phyloP scores from a whole-genome alignment of 2,888 invertebrate species.

The Stenchaetothrips biformis region DNA sequence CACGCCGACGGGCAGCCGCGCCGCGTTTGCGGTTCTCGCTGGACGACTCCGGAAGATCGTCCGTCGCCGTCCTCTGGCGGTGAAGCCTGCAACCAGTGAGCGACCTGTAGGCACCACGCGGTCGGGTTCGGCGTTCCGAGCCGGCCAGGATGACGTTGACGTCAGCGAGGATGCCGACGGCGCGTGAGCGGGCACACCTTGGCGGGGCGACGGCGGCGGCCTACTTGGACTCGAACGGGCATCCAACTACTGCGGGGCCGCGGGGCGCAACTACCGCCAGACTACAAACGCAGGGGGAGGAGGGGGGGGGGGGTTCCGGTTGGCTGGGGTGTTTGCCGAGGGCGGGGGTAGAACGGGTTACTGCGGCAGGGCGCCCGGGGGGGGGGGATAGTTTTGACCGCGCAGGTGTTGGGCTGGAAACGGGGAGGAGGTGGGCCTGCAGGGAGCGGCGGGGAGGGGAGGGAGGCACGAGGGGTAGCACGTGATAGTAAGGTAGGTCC shows the following conservation, averaged over 20 bases:
- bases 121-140: too few relatives aligned
- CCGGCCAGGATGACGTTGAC: too few relatives aligned
- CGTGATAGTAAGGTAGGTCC: background rate
- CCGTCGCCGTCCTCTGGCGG: background rate
- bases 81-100: too few relatives aligned
- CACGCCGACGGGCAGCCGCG: background rate
- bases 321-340: background rate
- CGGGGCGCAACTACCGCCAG: background rate
- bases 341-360: background rate
- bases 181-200: too few relatives aligned
- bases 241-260: background rate
- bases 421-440: background rate
- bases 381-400: background rate
- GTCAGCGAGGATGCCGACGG: too few relatives aligned
- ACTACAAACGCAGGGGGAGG: background rate
- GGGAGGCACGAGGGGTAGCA: background rate
- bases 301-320: background rate
- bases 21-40: background rate
- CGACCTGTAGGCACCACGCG: background rate
- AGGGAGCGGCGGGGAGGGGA: background rate
- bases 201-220: background rate
- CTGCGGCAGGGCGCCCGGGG: background rate
- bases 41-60: background rate
- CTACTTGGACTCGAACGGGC: background rate
- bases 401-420: background rate